Conservation (phyloP, 2,797 vertebrate species). For the Halcyon leucocephala region DNA sequence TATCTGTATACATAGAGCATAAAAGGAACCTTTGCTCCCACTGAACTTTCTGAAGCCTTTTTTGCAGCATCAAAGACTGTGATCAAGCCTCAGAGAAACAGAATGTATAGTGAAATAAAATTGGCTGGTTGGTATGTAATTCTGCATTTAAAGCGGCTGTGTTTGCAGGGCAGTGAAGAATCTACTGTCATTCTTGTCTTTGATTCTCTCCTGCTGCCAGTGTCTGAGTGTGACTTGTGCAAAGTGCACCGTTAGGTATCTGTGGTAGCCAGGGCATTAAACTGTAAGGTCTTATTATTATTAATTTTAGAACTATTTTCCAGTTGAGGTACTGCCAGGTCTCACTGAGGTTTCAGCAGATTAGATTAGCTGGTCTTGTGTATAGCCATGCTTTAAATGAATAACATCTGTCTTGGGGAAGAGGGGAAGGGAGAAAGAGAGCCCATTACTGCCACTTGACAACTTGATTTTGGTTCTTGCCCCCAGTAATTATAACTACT, state of each 20-base stretch:
- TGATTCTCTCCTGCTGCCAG: neutral
- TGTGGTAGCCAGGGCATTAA: neutral
- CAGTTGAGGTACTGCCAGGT: neutral
- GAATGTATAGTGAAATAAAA: neutral
- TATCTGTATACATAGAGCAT: neutral
- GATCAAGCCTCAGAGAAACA: neutral
- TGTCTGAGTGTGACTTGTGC: neutral
- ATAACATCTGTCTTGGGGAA: neutral
- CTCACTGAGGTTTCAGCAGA: neutral
- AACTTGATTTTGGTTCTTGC: constrained; percentile 9
- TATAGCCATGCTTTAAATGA: constrained; percentile 1
- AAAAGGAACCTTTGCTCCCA: neutral
- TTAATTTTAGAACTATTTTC: constrained; percentile 28
- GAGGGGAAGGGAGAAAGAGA: neutral
- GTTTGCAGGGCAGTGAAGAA: neutral
- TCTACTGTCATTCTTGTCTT: neutral
- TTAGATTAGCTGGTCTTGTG: constrained; percentile 2
- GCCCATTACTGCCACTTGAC: constrained; percentile 4
- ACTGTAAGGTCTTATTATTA: neutral
- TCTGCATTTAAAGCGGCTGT: neutral
- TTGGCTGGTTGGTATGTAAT: neutral
- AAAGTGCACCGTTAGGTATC: neutral
- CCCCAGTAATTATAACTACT: neutral
- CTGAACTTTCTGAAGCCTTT: neutral
- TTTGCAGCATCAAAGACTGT: neutral